Evolutionary conservation across 2,888 invertebrate species (phyloP), one percentile per base, ranked within the genome.

Genomic region (Bellardia bayeri): DNA sequence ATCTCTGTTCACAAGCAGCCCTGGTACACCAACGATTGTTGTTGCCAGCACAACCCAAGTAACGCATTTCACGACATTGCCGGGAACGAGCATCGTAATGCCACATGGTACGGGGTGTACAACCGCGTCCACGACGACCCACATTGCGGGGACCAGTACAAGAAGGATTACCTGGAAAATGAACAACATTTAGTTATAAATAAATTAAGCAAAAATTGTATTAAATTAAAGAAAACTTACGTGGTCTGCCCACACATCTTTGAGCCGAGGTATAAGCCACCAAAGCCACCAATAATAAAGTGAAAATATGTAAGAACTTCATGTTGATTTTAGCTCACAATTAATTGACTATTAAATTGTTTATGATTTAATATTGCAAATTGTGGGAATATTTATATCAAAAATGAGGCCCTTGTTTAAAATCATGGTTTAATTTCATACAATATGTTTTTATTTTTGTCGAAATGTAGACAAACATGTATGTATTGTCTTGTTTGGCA

Each of bases 21-120:
- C 40, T 37, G 13, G 79, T 61, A 45, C 87, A 87, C 66, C 69
- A 85, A 61, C 87, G 87, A 82, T 87, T 87, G 23, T 69, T 69
- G 58, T 85, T 88, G 42, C 87, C 87, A 23, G 42, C 71, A 75
- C 87, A 88, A 45, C 87, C 87, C 37, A 78, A 61, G 33, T 88
- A 88, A 13, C 40, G 56, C 30, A 88, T 40, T 23, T 51, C 16
- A 14, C 49, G 51, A 66, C 87, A 87, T 37, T 40, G 61, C 16
- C 78, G 16, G 11, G 13, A 16, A 7, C 75, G 61, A 11, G 64
- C 33, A 79, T 88, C 69, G 51, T 69, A 85, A 56, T 85, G 71
- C 87, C 87, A 88, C 85, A 69, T 81, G 3, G 4, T 56, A 4
- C 81, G 45, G 2, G 61, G 30, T 3, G 33, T 49, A 56, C 81